Evolutionary conservation across 2,888 invertebrate species (phyloP).

Genomic region (Vesta saturnalis): DNA sequence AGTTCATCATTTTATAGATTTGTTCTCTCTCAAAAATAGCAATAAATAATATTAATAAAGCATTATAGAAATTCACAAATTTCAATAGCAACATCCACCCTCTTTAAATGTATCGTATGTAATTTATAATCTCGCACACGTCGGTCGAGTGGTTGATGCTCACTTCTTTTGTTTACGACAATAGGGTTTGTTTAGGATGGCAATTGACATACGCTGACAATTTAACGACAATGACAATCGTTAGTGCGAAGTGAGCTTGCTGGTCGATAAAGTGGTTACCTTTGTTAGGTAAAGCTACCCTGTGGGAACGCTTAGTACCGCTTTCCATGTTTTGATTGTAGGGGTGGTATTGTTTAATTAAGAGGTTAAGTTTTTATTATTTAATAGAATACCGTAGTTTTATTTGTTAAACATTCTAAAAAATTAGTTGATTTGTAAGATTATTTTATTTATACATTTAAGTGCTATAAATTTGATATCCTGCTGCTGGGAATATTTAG

Average conservation of each 20-base stretch:
- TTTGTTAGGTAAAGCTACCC: slow-evolving; percentile 44
- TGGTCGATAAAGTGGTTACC: slow-evolving; percentile 35
- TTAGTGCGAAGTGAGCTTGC: slow-evolving; percentile 48
- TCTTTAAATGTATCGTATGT: slow-evolving; percentile 18
- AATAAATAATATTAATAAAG: background rate
- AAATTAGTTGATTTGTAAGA: too few species aligned
- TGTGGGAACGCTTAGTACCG: slow-evolving; percentile 53
- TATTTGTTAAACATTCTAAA: background rate
- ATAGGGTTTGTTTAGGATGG: slow-evolving; percentile 61
- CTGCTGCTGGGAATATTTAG: slow-evolving; percentile 24
- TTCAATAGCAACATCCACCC: background rate
- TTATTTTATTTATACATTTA: too few species aligned
- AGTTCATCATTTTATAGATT: too few species aligned
- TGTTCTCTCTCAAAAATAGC: too few species aligned
- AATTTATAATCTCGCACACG: slow-evolving; percentile 25
- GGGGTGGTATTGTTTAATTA: slow-evolving; percentile 54
- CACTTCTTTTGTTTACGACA: slow-evolving; percentile 60
- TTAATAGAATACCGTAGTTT: slow-evolving; percentile 5
- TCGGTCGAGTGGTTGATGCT: slow-evolving; percentile 56
- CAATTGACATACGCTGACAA: slow-evolving; percentile 61
- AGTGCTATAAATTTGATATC: slow-evolving; percentile 18
- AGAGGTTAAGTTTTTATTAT: slow-evolving; percentile 37
- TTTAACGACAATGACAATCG: slow-evolving; percentile 53
- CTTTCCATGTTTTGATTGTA: slow-evolving; percentile 53
- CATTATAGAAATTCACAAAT: background rate